These are phyloP conservation scores for Motacilla tschutschensis DNA, from an alignment of 2,113 vertebrate genomes.

Conservation along the genomic window DNA sequence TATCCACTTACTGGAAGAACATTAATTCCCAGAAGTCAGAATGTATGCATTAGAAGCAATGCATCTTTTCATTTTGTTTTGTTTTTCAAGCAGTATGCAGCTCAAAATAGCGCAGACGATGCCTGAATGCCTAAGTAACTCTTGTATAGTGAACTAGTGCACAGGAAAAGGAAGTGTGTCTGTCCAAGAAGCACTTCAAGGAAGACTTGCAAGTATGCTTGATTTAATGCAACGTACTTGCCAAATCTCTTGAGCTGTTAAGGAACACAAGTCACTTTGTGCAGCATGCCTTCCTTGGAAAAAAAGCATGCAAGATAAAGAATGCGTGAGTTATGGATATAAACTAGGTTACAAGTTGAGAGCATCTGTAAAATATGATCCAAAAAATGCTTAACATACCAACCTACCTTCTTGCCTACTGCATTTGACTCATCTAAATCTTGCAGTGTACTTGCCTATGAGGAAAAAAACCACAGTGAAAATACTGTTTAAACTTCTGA, in stretches of 20 bases:
- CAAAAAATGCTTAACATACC: not conserved
- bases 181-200: constrained; percentile 29
- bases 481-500: not conserved
- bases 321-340: not conserved
- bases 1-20: constrained; percentile 43
- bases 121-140: not conserved
- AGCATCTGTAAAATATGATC: not conserved
- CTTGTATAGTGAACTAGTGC: not conserved
- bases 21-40: constrained; percentile 50
- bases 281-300: not conserved
- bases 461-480: not conserved
- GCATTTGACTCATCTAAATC: not conserved
- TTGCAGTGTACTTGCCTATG: not conserved
- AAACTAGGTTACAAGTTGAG: not conserved
- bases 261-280: not conserved
- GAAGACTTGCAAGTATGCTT: not conserved
- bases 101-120: not conserved
- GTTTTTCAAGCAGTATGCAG: constrained; percentile 6
- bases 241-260: not conserved
- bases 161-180: constrained; percentile 30
- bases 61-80: constrained; percentile 28
- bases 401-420: not conserved
- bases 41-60: constrained; percentile 27
- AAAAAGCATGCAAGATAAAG: not conserved
- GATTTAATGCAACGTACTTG: not conserved